Percentiles rank a stretch among this genome's conserved stretches.
phyloP scores from a whole-genome alignment of 2,113 vertebrate species.

The Candoia aspera region DNA sequence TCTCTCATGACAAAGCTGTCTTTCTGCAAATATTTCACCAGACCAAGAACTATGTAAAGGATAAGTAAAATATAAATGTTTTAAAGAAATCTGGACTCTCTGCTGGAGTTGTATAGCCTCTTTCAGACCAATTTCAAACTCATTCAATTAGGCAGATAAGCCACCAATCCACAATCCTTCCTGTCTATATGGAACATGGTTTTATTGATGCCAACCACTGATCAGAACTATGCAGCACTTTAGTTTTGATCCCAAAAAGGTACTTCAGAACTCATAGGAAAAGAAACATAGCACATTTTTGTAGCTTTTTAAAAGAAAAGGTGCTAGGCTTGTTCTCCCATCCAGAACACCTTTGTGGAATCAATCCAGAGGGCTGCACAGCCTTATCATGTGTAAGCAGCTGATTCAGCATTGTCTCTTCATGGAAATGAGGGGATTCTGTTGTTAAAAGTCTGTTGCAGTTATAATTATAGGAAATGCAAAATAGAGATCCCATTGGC shows the following conservation, averaged over 20 bases:
- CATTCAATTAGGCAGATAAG: not conserved
- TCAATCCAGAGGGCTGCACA: not conserved
- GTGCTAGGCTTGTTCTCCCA: not conserved
- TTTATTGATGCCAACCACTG: not conserved
- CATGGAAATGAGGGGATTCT: not conserved
- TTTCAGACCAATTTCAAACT: not conserved
- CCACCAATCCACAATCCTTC: not conserved
- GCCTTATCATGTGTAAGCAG: not conserved
- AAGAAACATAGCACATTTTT: not conserved
- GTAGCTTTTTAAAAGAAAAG: not conserved
- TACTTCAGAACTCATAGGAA: not conserved
- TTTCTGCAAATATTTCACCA: not conserved
- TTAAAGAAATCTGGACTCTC: not conserved
- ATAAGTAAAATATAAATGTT: not conserved
- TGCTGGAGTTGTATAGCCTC: not conserved
- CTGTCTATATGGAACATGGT: not conserved
- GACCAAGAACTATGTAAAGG: not conserved
- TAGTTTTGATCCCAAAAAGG: not conserved
- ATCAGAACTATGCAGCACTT: not conserved
- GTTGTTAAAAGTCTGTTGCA: not conserved
- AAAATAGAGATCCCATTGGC: not conserved
- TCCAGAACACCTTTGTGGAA: not conserved
- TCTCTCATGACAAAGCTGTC: not conserved
- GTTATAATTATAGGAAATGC: not conserved
- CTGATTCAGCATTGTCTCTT: not conserved